Evolutionary conservation across 1,140 invertebrate species (phyloP), one percentile per base, ranked within the genome.

Genomic region (Brachionus sp.): DNA sequence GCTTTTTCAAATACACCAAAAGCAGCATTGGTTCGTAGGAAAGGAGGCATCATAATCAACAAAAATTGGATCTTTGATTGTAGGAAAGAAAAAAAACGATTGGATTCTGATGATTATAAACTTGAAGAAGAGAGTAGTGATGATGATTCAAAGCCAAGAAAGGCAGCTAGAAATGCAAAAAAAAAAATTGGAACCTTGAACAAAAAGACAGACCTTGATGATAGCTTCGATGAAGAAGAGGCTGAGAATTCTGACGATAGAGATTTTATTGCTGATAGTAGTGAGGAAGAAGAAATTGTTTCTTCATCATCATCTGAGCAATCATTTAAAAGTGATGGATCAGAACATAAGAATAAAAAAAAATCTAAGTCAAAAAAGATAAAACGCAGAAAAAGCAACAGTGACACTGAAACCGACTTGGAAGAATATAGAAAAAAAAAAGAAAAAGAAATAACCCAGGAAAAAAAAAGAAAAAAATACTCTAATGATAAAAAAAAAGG

Each of bases 1-100:
- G 94, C 94, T 16, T 95, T 95, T 90, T 87, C 91, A 3, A 95
- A 95, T 87, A 96, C 95, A 29, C 95, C 94, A 12, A 96, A 96
- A 87, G 94, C 93, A 35, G 33, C 42, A 12, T 23, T 77, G 35
- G 73, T 84, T 39, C 5, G 87, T 86, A 91, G 91, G 77, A 91
- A 93, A 88, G 92, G 91, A 2, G 88, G 88, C 16, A 92, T 91
- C 88, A 93, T 94, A 85, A 93, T 94, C 1, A 92, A 88, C 16
- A 92, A 92, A 85, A 88, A 92, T 29, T 96, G 94, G 94, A 90
- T 96, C 73, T 90, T 91, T 82, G 91, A 93, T 75, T 94, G 92
- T 86, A 88, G 91, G 86, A 88, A 86, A 68, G 86, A 91, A 68
- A 91, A 91, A 84, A 92, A 91, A 86, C 88, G 91, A 83, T 87